A percentile compares a stretch with the other conserved stretches of the same genome.
Evolutionary conservation across 1,140 invertebrate genomes (phyloP).

Genomic region (Trichogramma pretiosum): DNA sequence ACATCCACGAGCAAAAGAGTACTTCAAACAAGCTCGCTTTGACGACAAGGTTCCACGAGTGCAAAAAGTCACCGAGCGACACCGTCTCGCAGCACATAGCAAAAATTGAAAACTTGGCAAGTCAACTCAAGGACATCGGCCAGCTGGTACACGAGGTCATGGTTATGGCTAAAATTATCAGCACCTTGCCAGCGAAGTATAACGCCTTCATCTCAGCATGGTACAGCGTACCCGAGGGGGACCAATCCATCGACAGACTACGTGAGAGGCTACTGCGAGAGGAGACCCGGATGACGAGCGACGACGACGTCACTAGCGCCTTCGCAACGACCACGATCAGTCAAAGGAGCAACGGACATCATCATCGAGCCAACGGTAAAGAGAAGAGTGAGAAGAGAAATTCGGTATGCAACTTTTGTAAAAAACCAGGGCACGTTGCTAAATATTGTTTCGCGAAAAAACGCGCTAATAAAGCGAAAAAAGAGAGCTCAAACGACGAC

Average conservation of each 20-base stretch:
- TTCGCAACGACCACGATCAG: not conserved
- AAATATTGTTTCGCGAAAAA: not conserved
- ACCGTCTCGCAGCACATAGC: slow-evolving; percentile 17
- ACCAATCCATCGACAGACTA: slow-evolving; percentile 8
- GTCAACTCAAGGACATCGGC: no score
- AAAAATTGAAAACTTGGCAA: slow-evolving; percentile 16
- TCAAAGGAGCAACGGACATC: not conserved
- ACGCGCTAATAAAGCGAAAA: not conserved
- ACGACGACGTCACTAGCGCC: slow-evolving; percentile 2
- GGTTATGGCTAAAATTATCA: slow-evolving; percentile 15
- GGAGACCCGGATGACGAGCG: not conserved
- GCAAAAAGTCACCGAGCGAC: slow-evolving; percentile 8
- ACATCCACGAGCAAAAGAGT: no score
- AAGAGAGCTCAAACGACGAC: not conserved
- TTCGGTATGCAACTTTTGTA: not conserved
- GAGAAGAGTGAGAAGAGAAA: slow-evolving; percentile 1
- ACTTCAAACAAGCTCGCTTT: slow-evolving; percentile 16
- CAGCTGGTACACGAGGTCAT: slow-evolving; percentile 2
- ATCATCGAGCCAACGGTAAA: not conserved
- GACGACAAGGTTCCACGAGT: slow-evolving; percentile 16
- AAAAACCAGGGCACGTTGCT: not conserved
- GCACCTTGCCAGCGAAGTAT: slow-evolving; percentile 9
- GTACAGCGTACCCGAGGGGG: slow-evolving; percentile 3
- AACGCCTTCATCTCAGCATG: no score
- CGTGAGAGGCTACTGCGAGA: no score